These are phyloP conservation scores for Autographa gamma DNA, from an alignment of 2,888 invertebrate species.

Conservation along the genomic window DNA sequence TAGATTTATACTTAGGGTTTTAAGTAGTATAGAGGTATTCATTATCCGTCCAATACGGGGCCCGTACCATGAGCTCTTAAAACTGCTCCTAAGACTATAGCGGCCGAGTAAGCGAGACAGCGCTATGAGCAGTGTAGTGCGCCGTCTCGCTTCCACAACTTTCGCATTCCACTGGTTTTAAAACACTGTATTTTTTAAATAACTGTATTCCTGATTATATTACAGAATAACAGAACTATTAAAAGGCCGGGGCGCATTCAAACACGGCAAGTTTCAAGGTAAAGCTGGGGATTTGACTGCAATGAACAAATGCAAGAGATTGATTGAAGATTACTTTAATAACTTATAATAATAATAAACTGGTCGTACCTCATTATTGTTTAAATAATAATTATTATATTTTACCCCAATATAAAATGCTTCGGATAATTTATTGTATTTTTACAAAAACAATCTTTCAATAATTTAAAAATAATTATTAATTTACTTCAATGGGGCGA, in stretches of 20 bases:
- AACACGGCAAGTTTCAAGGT: constrained; percentile 92
- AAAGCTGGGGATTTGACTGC: constrained; percentile 92
- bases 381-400: constrained; percentile 35
- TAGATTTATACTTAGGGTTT: too few species aligned
- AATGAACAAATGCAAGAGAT: constrained; percentile 90
- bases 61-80: too few species aligned
- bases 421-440: not conserved
- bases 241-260: constrained; percentile 93
- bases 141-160: too few species aligned
- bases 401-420: constrained; percentile 10
- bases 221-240: constrained; percentile 91
- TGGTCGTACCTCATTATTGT: constrained; percentile 22
- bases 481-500: too few species aligned
- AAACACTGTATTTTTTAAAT: not conserved
- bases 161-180: too few species aligned
- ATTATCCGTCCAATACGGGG: too few species aligned
- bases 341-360: constrained; percentile 44
- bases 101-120: too few species aligned
- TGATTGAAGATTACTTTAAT: constrained; percentile 89
- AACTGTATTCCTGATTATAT: constrained; percentile 23
- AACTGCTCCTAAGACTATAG: too few species aligned
- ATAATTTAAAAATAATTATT: not conserved
- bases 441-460: not conserved
- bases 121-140: too few species aligned
- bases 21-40: too few species aligned